These are phyloP conservation scores for Baccha elongata DNA, from an alignment of 2,888 invertebrate species.

Conservation along the genomic window DNA sequence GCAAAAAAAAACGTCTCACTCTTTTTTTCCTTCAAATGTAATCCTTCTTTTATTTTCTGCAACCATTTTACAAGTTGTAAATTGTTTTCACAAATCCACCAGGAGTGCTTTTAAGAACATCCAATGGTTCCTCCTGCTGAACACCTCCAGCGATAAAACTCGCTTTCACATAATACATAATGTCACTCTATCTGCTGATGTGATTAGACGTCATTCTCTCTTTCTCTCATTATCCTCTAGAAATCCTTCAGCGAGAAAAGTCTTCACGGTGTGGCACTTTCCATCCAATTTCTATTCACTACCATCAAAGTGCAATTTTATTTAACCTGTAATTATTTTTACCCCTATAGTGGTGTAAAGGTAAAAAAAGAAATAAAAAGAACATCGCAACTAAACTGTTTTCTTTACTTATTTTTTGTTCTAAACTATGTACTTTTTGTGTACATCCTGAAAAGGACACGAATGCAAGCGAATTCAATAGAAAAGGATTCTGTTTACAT, in stretches of 20 bases:
- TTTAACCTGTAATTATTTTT: conserved; percentile 70
- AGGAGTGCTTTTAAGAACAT: conserved; percentile 7
- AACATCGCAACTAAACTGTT: conserved; percentile 53
- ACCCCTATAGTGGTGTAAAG: conserved; percentile 5
- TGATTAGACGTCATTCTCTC: conserved; percentile 48
- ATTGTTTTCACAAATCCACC: conserved; percentile 26
- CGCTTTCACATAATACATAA: conserved; percentile 35
- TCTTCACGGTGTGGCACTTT: background rate
- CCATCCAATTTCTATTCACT: conserved; percentile 45
- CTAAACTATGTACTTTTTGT: conserved; percentile 34
- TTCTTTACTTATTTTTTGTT: conserved; percentile 32
- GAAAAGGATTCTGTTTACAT: conserved; percentile 37
- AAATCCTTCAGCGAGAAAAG: background rate
- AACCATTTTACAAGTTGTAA: conserved; percentile 10
- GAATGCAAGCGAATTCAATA: conserved; percentile 41
- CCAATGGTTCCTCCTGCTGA: background rate
- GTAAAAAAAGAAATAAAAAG: conserved; percentile 27
- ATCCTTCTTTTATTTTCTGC: background rate
- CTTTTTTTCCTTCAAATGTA: too few species aligned
- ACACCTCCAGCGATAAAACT: conserved; percentile 19
- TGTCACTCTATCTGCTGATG: conserved; percentile 41
- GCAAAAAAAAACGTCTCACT: too few species aligned
- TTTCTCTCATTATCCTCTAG: conserved; percentile 35
- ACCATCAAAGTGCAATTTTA: conserved; percentile 64
- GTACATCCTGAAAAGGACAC: conserved; percentile 43